Evolutionary conservation across 1,140 invertebrate species (phyloP).

Genomic region (Limonius californicus): DNA sequence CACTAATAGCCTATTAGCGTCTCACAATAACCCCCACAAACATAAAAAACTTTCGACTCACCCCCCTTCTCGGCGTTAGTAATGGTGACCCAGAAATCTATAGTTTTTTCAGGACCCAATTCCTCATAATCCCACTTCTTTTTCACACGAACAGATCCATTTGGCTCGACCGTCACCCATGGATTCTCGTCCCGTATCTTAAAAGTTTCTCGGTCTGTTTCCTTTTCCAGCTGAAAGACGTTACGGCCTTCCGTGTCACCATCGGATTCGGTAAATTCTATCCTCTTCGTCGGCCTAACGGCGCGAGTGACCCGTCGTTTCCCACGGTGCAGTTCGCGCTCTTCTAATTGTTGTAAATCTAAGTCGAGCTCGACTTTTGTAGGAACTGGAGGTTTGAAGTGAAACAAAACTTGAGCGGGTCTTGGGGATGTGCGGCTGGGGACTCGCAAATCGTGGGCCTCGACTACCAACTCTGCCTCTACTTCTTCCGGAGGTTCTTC

Average conservation of each 20-base stretch:
- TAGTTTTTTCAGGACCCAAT: slow-evolving; percentile 90
- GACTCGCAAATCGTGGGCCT: slow-evolving; percentile 75
- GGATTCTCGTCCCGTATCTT: slow-evolving; percentile 90
- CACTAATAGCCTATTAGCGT: background rate
- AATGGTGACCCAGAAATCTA: slow-evolving; percentile 95
- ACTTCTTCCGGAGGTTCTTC: slow-evolving; percentile 65
- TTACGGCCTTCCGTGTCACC: slow-evolving; percentile 82
- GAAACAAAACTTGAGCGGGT: slow-evolving; percentile 70
- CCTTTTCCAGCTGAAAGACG: slow-evolving; percentile 87
- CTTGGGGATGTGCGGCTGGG: slow-evolving; percentile 64
- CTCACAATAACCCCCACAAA: background rate
- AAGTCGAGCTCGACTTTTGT: slow-evolving; percentile 51
- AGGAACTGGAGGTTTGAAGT: slow-evolving; percentile 62
- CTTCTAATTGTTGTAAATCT: slow-evolving; percentile 53
- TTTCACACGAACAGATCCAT: slow-evolving; percentile 87
- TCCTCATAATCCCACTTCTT: slow-evolving; percentile 97
- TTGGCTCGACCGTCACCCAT: slow-evolving; percentile 89
- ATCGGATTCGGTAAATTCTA: slow-evolving; percentile 88
- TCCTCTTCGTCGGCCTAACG: slow-evolving; percentile 85
- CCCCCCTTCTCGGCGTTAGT: slow-evolving; percentile 81
- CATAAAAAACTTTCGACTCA: too few relatives aligned
- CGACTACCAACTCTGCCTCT: slow-evolving; percentile 66
- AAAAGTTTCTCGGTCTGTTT: slow-evolving; percentile 87
- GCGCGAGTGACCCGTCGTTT: slow-evolving; percentile 82
- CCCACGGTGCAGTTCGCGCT: slow-evolving; percentile 57